These are phyloP conservation scores for Neofelis nebulosa DNA, from an alignment of 2,113 vertebrate species.

Conservation along the genomic window DNA sequence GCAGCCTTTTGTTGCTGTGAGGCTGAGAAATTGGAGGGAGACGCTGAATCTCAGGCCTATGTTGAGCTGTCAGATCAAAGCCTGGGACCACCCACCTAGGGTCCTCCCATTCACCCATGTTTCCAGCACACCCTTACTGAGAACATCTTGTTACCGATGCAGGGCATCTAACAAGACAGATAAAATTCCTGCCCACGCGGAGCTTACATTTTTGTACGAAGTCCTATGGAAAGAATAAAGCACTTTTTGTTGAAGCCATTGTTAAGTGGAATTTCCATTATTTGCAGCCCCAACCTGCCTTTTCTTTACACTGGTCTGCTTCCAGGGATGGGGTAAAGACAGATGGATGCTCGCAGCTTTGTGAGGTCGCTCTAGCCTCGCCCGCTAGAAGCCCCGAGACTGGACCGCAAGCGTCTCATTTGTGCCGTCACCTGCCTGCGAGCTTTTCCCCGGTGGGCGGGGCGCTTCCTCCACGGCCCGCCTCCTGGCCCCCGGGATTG, in stretches of 20 bases:
- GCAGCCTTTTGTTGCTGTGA: not conserved
- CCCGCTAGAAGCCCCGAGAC: not conserved
- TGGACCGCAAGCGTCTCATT: not conserved
- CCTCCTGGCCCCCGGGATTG: not conserved
- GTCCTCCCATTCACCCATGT: not conserved
- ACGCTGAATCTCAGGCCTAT: not conserved
- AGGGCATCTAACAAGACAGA: not conserved
- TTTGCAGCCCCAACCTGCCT: not conserved
- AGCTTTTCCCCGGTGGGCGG: not conserved
- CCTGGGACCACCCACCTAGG: not conserved
- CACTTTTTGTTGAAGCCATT: not conserved
- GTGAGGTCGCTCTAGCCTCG: fast-evolving
- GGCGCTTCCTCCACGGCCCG: fast-evolving
- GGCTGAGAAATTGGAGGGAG: not conserved
- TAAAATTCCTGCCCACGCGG: not conserved
- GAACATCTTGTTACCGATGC: not conserved
- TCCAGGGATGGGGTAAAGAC: not conserved
- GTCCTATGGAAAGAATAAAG: not conserved
- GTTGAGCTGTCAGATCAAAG: not conserved
- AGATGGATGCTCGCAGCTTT: not conserved
- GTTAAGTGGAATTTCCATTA: not conserved
- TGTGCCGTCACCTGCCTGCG: not conserved
- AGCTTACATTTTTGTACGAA: not conserved
- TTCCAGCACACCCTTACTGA: not conserved
- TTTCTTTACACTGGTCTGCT: not conserved